These are phyloP conservation scores for Climacteris rufus DNA, from an alignment of 2,113 vertebrate species.

Conservation along the genomic window DNA sequence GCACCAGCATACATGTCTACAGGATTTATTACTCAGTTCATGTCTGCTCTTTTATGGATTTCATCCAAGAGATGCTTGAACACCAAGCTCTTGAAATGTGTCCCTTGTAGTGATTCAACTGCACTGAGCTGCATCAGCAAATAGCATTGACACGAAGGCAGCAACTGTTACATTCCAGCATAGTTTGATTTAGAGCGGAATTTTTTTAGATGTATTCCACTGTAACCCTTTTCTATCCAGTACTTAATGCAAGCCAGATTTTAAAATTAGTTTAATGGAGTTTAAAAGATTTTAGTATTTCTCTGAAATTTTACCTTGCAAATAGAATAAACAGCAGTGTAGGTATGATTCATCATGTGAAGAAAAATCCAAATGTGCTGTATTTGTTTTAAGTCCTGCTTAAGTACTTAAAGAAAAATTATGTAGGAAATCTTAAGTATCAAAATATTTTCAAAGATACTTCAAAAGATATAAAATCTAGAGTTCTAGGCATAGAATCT, in stretches of 20 bases:
- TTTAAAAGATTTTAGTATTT: not conserved
- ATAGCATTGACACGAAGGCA: constrained; percentile 59
- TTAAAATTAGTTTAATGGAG: constrained; percentile 4
- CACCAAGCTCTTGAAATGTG: constrained; percentile 52
- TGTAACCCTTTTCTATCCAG: constrained; percentile 59
- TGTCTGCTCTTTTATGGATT: constrained; percentile 66
- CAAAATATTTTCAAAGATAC: not conserved
- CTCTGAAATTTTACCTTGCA: not conserved
- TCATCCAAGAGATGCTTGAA: constrained; percentile 65
- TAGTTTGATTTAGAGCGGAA: constrained; percentile 56
- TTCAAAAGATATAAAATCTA: not conserved
- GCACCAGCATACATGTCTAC: constrained; percentile 23
- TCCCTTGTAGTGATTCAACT: constrained; percentile 63
- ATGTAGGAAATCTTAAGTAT: not conserved
- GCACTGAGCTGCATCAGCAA: constrained; percentile 67
- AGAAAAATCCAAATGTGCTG: not conserved
- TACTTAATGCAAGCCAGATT: not conserved
- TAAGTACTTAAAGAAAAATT: not conserved
- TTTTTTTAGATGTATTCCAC: constrained; percentile 45
- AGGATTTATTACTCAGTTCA: constrained; percentile 68
- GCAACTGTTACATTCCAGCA: constrained; percentile 67
- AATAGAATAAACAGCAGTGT: not conserved
- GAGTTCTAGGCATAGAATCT: not conserved
- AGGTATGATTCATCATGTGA: not conserved
- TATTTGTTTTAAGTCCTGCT: not conserved